Percentiles rank a stretch among this genome's conserved stretches.
Evolutionary conservation across 2,888 invertebrate genomes (phyloP).

Genomic region (Rotaria socialis): DNA sequence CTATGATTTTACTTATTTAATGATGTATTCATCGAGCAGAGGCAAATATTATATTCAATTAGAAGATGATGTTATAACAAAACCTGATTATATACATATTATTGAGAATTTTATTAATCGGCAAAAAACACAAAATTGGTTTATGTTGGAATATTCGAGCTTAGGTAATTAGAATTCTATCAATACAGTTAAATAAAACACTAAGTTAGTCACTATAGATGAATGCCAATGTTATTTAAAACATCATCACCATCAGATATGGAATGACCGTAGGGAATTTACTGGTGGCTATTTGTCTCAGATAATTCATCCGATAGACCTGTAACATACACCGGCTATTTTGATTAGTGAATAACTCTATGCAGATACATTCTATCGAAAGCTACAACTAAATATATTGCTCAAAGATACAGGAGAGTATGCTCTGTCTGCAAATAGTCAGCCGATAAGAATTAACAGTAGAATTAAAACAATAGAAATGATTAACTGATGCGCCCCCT

Average conservation of each 20-base stretch:
- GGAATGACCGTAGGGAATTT: too few species aligned
- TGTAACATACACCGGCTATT: too few species aligned
- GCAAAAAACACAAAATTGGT: constrained; percentile 76
- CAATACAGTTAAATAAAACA: constrained; percentile 46
- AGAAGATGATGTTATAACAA: constrained; percentile 87
- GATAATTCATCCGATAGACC: too few species aligned
- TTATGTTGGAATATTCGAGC: constrained; percentile 84
- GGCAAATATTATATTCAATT: constrained; percentile 79
- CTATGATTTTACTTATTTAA: constrained; percentile 83
- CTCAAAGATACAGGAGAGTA: too few species aligned
- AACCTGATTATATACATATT: constrained; percentile 72
- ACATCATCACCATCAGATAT: too few species aligned
- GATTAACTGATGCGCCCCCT: too few species aligned
- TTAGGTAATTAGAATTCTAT: constrained; percentile 80
- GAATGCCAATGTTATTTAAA: too few species aligned
- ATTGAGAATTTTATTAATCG: constrained; percentile 78
- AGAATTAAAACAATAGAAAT: background rate
- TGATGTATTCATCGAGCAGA: constrained; percentile 83
- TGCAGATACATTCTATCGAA: too few species aligned
- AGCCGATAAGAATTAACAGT: background rate
- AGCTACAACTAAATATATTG: too few species aligned
- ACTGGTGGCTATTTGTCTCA: too few species aligned
- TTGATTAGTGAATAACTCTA: too few species aligned
- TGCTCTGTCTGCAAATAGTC: too few species aligned
- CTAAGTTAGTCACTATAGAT: constrained; percentile 47